Conservation (phyloP, 2,797 vertebrate genomes). For the Trichosurus vulpecula region DNA sequence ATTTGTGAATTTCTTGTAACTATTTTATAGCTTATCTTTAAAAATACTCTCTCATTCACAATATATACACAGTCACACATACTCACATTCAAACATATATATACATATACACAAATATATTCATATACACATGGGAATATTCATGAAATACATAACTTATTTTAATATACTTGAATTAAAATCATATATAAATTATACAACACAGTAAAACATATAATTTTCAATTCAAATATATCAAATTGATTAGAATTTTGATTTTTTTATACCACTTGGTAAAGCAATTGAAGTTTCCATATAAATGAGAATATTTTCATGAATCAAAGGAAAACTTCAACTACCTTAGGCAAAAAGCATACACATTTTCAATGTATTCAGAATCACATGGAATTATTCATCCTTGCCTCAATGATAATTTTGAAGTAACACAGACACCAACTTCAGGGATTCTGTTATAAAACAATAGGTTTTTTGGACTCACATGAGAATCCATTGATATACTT, state of each 20-base stretch:
- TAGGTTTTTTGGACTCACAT: not conserved
- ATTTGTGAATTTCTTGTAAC: too few relatives aligned
- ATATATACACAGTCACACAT: too few relatives aligned
- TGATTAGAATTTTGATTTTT: not conserved
- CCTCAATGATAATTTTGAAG: slow-evolving; percentile 4
- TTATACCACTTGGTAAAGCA: not conserved
- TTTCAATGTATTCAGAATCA: not conserved
- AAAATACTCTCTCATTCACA: too few relatives aligned
- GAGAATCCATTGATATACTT: not conserved
- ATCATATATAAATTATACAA: not conserved
- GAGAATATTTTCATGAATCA: not conserved
- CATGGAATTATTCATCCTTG: not conserved
- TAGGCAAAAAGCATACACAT: not conserved
- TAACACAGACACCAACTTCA: rapidly evolving
- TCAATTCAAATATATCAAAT: not conserved
- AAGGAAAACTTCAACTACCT: not conserved
- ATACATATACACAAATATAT: too few relatives aligned
- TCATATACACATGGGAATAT: not conserved
- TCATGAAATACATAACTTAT: not conserved
- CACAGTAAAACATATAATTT: not conserved
- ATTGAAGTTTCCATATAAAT: not conserved
- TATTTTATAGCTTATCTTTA: too few relatives aligned
- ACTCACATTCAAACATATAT: too few relatives aligned
- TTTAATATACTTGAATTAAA: not conserved
- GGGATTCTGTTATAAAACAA: not conserved